These are phyloP conservation scores for Pollachius pollachius DNA, from an alignment of 2,113 vertebrate species.

Conservation along the genomic window DNA sequence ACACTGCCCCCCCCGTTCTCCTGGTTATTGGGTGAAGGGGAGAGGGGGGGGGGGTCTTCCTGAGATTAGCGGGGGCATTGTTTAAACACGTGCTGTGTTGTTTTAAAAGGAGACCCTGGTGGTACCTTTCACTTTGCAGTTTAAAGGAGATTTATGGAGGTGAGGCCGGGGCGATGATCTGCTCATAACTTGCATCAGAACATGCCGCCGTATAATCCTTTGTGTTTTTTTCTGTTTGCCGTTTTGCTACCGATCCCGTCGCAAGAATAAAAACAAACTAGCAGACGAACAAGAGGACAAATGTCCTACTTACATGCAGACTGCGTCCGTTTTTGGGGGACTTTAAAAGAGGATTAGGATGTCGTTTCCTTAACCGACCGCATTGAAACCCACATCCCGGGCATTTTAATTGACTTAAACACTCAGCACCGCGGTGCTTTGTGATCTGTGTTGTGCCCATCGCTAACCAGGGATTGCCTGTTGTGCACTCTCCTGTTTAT, in stretches of 20 bases:
- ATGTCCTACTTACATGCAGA: background rate
- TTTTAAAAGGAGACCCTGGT: conserved; percentile 39
- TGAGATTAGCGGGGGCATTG: conserved; percentile 51
- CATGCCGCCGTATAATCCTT: background rate
- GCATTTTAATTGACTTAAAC: conserved; percentile 34
- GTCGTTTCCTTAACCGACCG: too few relatives aligned
- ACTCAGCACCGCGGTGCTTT: conserved; percentile 39
- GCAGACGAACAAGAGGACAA: background rate
- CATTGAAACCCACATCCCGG: background rate
- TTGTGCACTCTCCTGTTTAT: conserved; percentile 65
- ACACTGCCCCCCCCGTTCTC: conserved; percentile 21
- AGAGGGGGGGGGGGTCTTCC: conserved; percentile 26
- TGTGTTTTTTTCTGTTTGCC: background rate
- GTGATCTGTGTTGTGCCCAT: conserved; percentile 48
- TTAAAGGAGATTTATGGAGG: conserved; percentile 22
- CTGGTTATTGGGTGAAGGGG: background rate
- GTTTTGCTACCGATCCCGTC: background rate
- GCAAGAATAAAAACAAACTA: too few relatives aligned
- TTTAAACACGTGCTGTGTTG: conserved; percentile 44
- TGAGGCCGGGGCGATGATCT: background rate
- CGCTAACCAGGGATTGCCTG: conserved; percentile 47
- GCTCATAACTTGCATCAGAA: conserved; percentile 24
- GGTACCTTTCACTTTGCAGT: conserved; percentile 12
- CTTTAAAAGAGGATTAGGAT: background rate
- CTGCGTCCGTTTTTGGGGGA: background rate